Evolutionary conservation across 2,888 invertebrate species (phyloP), one percentile per base, ranked within the genome.

Genomic region (Sphinx pinastri): DNA sequence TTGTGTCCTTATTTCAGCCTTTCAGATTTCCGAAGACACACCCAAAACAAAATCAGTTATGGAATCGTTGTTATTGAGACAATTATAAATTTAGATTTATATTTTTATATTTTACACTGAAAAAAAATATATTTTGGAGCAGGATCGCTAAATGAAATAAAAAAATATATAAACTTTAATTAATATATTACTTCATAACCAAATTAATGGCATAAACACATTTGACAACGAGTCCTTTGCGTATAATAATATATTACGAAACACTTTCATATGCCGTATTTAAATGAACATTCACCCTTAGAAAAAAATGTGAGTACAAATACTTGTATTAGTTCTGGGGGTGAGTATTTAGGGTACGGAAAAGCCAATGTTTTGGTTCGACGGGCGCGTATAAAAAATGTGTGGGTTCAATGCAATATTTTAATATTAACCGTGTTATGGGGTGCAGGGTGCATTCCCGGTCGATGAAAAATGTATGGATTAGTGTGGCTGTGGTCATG

Each of bases 391-490:
- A 84, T 85, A 90, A 94, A 93, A 94, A 93, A 89, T 92, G 91
- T 89, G 89, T 88, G 89, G 90, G 90, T 81, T 81, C 85, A 78
- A 85, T 88, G 91, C 92, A 92, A 94, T 94, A 94, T 93, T 93
- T 94, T 94, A 92, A 93, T 94, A 94, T 93, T 92, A 92, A 92
- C 92, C 87, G 88, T 89, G 85, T 91, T 89, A 88, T 89, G 83
- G 93, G 91, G 89, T 87, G 87, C 86, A 86, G 78, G 83, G 79
- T 90, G 91, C 89, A 89, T 88, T 86, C 81, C 79, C 77, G 72
- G 82, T 4, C 63, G 51, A 54, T 81, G 78, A 84, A 80, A 72
- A 78, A 84, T 82, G 79, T 77, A 71, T 49, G 76, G 79, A 81
- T 80, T 87, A 84, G 75, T 78, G 72, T 88, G 83, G 91, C 76